Evolutionary conservation across 2,797 vertebrate genomes (phyloP).

Genomic region (Myotis pilosus): DNA sequence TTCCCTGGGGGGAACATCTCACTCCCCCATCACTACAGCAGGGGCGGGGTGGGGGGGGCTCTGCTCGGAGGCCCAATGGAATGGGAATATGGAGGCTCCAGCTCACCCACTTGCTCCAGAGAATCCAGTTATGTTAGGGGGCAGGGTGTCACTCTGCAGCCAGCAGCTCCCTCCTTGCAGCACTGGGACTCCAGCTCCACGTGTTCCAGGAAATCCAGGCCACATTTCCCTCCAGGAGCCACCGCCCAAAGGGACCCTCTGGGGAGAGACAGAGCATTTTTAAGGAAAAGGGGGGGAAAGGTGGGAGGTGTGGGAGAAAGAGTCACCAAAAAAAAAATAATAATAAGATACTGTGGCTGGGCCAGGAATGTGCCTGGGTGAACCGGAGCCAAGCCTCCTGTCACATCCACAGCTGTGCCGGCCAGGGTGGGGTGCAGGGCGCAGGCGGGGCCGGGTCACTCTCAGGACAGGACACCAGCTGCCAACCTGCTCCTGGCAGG

Average conservation of each 20-base stretch:
- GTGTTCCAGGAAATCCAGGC: conserved; percentile 79
- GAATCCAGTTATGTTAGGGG: not conserved
- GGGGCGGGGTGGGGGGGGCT: not conserved
- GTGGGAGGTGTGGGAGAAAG: conserved; percentile 73
- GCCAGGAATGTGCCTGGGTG: conserved; percentile 77
- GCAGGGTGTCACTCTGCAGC: not conserved
- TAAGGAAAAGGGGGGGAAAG: conserved; percentile 67
- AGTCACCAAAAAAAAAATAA: conserved; percentile 53
- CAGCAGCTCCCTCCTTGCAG: conserved; percentile 50
- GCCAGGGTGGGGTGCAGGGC: conserved; percentile 55
- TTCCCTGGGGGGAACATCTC: not conserved
- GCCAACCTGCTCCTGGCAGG: conserved; percentile 67
- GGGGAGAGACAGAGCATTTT: conserved; percentile 75
- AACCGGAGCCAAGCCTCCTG: conserved; percentile 70
- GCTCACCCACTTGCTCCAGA: not conserved
- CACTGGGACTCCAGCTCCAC: conserved; percentile 46
- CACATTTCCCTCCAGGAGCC: conserved; percentile 72
- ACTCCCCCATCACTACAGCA: no score
- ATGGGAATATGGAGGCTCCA: not conserved
- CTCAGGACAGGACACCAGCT: conserved; percentile 73
- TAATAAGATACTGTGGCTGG: conserved; percentile 31
- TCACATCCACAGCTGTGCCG: conserved; percentile 75
- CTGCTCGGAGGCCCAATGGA: not conserved
- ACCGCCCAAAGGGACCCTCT: conserved; percentile 67
- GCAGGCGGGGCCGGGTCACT: conserved; percentile 53